Evolutionary conservation across 2,888 invertebrate genomes (phyloP).

Genomic region (Melieria omissa): DNA sequence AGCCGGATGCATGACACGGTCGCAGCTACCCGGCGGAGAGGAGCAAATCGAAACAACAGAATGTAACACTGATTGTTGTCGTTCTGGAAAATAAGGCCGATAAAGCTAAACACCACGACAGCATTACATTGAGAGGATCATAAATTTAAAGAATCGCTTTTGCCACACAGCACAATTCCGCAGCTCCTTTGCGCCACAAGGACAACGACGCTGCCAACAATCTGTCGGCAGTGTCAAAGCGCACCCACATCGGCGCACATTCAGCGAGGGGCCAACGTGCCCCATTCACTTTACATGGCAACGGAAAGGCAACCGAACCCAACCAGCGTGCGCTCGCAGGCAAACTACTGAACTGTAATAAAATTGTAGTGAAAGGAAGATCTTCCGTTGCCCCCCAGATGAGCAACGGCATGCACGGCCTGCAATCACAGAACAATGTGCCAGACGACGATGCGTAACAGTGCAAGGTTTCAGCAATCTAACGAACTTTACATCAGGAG

Average conservation of each 20-base stretch:
- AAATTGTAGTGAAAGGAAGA: conserved; percentile 13
- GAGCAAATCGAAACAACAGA: too few species aligned
- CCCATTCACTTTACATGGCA: neutral
- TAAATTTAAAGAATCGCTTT: too few species aligned
- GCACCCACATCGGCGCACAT: neutral
- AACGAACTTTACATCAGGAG: too few species aligned
- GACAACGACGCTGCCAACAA: too few species aligned
- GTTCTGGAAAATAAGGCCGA: too few species aligned
- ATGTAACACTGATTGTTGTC: too few species aligned
- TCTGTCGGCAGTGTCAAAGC: neutral
- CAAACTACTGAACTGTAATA: conserved; percentile 30
- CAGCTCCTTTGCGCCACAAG: too few species aligned
- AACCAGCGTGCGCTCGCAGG: neutral
- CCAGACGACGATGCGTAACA: neutral
- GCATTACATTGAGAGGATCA: too few species aligned
- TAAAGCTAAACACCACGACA: too few species aligned
- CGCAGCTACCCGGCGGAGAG: neutral
- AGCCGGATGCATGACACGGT: conserved; percentile 29
- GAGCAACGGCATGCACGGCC: neutral
- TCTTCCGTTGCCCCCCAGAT: conserved; percentile 15
- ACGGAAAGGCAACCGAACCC: neutral
- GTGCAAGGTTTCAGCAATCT: too few species aligned
- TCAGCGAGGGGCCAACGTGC: neutral
- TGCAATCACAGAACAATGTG: neutral
- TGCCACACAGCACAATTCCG: too few species aligned